Evolutionary conservation across 2,797 vertebrate genomes (phyloP), one percentile per base, ranked within the genome.

Genomic region (Dromococcyx pavoninus): DNA sequence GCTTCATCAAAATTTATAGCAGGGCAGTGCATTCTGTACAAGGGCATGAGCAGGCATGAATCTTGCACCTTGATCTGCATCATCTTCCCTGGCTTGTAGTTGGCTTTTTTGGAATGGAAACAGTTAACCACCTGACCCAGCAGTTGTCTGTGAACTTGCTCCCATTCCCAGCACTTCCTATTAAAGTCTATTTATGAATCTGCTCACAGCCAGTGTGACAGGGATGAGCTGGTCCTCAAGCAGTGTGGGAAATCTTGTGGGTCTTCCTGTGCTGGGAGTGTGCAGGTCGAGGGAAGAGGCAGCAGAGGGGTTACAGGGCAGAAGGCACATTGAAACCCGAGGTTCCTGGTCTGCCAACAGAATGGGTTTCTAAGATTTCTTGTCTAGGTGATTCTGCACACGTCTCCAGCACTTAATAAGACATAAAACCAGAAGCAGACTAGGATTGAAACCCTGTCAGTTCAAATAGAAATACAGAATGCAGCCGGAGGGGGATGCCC

Each of bases 1-100:
- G 53, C 43, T 89, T 70, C 85, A 53, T 78, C 69, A 86, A 61
- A 91, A 95, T 92, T 92, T 89, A 89, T 33, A 78, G 87, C 16
- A n/a, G 67, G 80, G 90, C 88, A 95, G 25, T 28, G 56, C 58
- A 28, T 69, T 74, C 83, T 61, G 48, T 53, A 70, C 13, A 35
- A 81, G 74, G 84, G 73, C 66, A 81, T 33, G 70, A 91, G 70
- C 82, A 89, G 73, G 73, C 94, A 94, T 7, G 79, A 94, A 66
- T 58, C 60, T 41, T 18, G 32, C 37, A 81, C 22, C 65, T 77
- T 8, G 6, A 83, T 22, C 54, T 80, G 66, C 51, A 78, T 44
- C 56, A 27, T 6, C 30, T 7, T 77, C 60, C 37, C 41, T 1
- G 2, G 11, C 18, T 37, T 14, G n/a, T 0, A 30, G 58, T 6